Base-by-base conservation (phyloP, 2,888 invertebrate genomes). In the Thysanoteuthis rhombus region DNA sequence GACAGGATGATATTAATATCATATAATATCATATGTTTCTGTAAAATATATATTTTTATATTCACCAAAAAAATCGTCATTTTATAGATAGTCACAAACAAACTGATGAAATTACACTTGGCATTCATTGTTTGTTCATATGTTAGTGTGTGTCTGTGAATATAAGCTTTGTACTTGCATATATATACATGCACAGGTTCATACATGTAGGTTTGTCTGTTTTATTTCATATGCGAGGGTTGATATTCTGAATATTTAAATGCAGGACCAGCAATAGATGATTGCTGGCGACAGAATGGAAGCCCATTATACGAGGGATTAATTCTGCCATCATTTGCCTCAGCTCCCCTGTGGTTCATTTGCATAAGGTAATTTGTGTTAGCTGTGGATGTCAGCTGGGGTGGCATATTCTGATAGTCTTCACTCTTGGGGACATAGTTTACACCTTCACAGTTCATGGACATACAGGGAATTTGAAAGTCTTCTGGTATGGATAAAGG, bases 401-500 rank as follows among this genome's bases (percentile, higher is more conserved):
- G n/a, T 45, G 32, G 45, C 92, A 92, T 45, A 19, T n/a, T 32
- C 42, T 92, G 92, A 45, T 92, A 92, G 39, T 22, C 42, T 39
- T 91, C 91, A 32, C 16, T 40, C 22, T 91, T 91, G 5, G 32
- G n/a, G 10, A 91, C 8, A 91, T 91, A 91, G 45, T 92, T 92
- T 45, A 92, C 92, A 40, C 45, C 45, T 92, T 92, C 92, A n/a
- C 39, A 45, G 92, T 32, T 40, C 40, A 92, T 92, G 32, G 45
- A 40, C 92, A 92, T 92, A n/a, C 45, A 45, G 32, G 92, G n/a
- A 92, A 92, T 92, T 42, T 92, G 92, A 92, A 92, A 92, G 39
- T 92, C 92, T 40, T 92, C 92, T 45, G 92, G 92, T 92, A 92
- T 92, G 45, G 92, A 92, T 42, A 92, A 16, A n/a, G 92, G 40